phyloP scores from a whole-genome alignment of 2,797 vertebrate species.

The Argyrosomus regius region DNA sequence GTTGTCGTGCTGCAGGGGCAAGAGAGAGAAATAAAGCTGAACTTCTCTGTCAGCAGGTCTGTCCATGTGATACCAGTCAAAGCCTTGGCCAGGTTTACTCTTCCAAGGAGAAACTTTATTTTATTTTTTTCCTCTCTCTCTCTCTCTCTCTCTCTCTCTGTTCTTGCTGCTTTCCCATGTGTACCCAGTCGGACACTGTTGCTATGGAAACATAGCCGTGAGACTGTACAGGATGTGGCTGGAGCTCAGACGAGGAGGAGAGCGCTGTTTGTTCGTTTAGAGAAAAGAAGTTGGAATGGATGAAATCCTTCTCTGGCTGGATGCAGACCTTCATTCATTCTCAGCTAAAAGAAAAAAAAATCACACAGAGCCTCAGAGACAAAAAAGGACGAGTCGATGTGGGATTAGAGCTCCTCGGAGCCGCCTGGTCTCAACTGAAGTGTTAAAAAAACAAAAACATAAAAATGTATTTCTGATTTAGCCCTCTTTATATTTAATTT shows the following conservation, averaged over 20 bases:
- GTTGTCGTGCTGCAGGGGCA: constrained; percentile 19
- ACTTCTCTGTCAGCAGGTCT: constrained; percentile 47
- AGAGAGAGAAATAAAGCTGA: constrained; percentile 5
- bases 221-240: constrained; percentile 64
- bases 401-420: constrained; percentile 50
- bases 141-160: constrained; percentile 20
- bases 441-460: not conserved
- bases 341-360: constrained; percentile 54
- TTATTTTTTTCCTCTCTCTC: too few relatives aligned
- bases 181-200: constrained; percentile 65
- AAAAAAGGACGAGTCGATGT: constrained; percentile 34
- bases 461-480: constrained; percentile 37
- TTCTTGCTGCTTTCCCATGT: constrained; percentile 47
- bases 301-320: constrained; percentile 63
- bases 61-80: constrained; percentile 38
- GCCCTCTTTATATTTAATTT: constrained; percentile 39
- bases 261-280: constrained; percentile 67
- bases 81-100: constrained; percentile 43
- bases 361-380: constrained; percentile 32
- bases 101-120: constrained; percentile 50
- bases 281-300: constrained; percentile 62
- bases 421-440: constrained; percentile 22
- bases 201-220: constrained; percentile 67
- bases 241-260: constrained; percentile 57
- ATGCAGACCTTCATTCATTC: constrained; percentile 55